Evolutionary conservation across 2,888 invertebrate species (phyloP), one percentile per base, ranked within the genome.

Genomic region (Volucella bombylans): DNA sequence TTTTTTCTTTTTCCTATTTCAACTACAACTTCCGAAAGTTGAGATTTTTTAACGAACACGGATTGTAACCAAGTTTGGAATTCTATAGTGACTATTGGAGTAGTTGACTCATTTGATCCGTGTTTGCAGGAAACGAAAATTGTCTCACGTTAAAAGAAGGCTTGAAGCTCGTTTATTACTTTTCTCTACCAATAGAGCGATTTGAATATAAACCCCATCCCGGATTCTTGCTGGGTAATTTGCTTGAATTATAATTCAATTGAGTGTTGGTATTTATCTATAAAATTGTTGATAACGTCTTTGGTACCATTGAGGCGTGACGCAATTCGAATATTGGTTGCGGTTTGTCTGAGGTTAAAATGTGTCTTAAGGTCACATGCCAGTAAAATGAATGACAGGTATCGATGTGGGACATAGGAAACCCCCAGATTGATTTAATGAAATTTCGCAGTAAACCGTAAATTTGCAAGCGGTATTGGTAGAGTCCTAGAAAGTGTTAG

Each of bases 51-150:
- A 39, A n/a, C 15, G 12, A 3, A 31, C 12, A n/a, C 38, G 18
- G 43, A 50, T 45, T 41, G 47, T 52, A 38, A 43, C 45, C 55
- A 38, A 45, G 43, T 55, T 55, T 45, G 59, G 43, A 62, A 43
- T 49, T 43, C 39, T 47, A 8, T 38, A 59, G n/a, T 41, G 23
- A 38, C 39, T 6, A 23, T 15, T 8, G 68, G 77, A 68, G 77
- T 77, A 61, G 54, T 77, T 77, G 77, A 68, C 77, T 61, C 68
- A 77, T 77, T 45, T 59, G 54, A 77, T 69, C 68, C 68, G 77
- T 68, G 68, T 61, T 77, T 68, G 12, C 12, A 10, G 14, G 47
- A 12, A 38, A 49, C 39, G 39, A 3, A 12, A 18, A 8, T 6
- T 50, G 31, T 39, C 59, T 67, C 65, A 67, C 61, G 61, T 45